Evolutionary conservation across 2,797 vertebrate genomes (phyloP).

Genomic region (Nannoperca australis): DNA sequence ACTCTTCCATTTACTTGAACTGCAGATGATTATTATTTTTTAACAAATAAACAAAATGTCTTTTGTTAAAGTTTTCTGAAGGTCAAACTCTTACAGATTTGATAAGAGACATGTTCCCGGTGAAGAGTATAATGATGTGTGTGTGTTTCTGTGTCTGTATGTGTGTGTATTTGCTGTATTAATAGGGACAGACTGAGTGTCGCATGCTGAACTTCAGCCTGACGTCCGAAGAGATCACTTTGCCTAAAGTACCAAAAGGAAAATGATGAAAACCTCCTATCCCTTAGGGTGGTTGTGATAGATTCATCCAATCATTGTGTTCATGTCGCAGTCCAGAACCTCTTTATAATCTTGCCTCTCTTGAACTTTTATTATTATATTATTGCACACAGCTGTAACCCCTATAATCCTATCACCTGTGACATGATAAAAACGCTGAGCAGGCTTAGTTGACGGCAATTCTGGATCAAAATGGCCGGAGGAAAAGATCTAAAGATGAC

Average conservation of each 20-base stretch:
- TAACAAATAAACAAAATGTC: no score
- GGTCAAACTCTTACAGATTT: background rate
- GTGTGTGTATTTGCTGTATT: background rate
- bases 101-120: background rate
- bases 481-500: background rate
- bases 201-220: background rate
- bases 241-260: background rate
- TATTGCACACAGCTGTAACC: background rate
- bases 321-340: background rate
- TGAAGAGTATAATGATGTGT: background rate
- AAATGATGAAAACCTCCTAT: no score
- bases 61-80: conserved; percentile 1
- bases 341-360: background rate
- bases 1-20: background rate
- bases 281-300: background rate
- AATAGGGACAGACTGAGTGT: background rate
- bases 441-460: background rate
- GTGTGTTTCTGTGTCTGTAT: conserved; percentile 4
- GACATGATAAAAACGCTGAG: background rate
- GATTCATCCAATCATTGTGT: background rate
- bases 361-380: background rate
- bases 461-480: background rate
- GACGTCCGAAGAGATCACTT: background rate
- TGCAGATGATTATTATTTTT: no score
- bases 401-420: background rate